These are phyloP conservation scores for Acanthosoma haemorrhoidale DNA, from an alignment of 2,888 invertebrate species.

Conservation along the genomic window DNA sequence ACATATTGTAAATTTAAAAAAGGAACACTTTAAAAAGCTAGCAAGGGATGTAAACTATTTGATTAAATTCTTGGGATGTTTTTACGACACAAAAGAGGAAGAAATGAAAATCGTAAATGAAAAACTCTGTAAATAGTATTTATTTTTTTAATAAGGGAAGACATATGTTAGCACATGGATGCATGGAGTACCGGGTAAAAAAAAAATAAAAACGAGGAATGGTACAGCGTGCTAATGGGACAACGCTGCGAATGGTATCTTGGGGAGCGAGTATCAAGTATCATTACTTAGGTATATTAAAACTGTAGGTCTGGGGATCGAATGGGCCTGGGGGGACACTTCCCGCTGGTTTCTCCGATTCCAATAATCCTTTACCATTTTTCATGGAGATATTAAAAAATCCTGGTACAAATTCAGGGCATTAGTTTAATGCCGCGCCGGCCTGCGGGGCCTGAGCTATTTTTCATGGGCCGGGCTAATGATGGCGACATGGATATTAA, in stretches of 20 bases:
- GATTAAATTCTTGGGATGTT: too few relatives aligned
- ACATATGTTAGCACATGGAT: not conserved
- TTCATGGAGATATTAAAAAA: conserved; percentile 17
- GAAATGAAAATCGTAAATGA: too few relatives aligned
- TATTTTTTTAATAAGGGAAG: not conserved
- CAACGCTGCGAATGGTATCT: not conserved
- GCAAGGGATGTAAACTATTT: too few relatives aligned
- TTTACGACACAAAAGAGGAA: too few relatives aligned
- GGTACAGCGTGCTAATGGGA: not conserved
- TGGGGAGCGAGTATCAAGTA: not conserved
- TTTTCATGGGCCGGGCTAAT: conserved; percentile 16
- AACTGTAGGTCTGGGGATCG: not conserved
- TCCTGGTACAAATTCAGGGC: not conserved
- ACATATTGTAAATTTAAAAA: too few relatives aligned
- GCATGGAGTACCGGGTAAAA: not conserved
- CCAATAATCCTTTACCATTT: conserved; percentile 29
- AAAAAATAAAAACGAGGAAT: not conserved
- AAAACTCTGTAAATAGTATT: too few relatives aligned
- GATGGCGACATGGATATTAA: conserved; percentile 22
- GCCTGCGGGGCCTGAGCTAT: not conserved
- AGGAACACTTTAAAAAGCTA: too few relatives aligned
- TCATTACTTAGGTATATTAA: not conserved
- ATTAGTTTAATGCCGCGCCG: not conserved
- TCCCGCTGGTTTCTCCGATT: not conserved
- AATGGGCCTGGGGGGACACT: not conserved